phyloP scores from a whole-genome alignment of 2,888 invertebrate species.

The Nomada ferruginata region DNA sequence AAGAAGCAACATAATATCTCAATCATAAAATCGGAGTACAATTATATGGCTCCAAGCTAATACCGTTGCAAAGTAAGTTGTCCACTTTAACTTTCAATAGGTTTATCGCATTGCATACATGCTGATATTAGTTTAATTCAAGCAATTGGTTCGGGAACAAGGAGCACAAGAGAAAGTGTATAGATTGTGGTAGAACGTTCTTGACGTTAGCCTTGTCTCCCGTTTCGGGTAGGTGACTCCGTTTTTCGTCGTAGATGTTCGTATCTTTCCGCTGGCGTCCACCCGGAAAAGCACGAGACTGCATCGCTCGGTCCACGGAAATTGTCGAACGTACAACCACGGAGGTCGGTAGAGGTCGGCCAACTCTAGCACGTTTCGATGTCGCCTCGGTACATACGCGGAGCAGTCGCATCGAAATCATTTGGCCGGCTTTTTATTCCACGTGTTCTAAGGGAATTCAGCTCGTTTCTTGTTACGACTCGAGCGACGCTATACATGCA shows the following conservation, averaged over 20 bases:
- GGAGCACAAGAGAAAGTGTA: not conserved
- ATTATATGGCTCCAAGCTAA: too few relatives aligned
- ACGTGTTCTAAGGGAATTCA: constrained; percentile 11
- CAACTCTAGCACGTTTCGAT: constrained; percentile 13
- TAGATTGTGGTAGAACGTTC: not conserved
- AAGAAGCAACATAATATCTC: too few relatives aligned
- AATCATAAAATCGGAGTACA: too few relatives aligned
- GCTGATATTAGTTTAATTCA: not conserved
- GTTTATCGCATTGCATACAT: too few relatives aligned
- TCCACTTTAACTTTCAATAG: too few relatives aligned
- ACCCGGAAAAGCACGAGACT: constrained; percentile 39
- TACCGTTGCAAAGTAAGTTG: too few relatives aligned
- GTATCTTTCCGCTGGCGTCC: constrained; percentile 13
- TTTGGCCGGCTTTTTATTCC: constrained; percentile 7
- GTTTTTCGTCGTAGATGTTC: constrained; percentile 25
- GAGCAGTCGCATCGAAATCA: not conserved
- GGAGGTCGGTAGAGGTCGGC: constrained; percentile 49
- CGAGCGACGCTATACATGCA: constrained; percentile 25
- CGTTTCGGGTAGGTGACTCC: constrained; percentile 17
- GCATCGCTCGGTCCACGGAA: constrained; percentile 26
- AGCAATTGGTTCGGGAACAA: too few relatives aligned
- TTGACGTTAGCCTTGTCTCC: constrained; percentile 17
- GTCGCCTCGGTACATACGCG: constrained; percentile 19
- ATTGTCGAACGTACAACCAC: constrained; percentile 32
- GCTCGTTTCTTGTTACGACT: not conserved